Base-by-base conservation (phyloP, 2,113 vertebrate genomes). In the Corythoichthys haematopterus region DNA sequence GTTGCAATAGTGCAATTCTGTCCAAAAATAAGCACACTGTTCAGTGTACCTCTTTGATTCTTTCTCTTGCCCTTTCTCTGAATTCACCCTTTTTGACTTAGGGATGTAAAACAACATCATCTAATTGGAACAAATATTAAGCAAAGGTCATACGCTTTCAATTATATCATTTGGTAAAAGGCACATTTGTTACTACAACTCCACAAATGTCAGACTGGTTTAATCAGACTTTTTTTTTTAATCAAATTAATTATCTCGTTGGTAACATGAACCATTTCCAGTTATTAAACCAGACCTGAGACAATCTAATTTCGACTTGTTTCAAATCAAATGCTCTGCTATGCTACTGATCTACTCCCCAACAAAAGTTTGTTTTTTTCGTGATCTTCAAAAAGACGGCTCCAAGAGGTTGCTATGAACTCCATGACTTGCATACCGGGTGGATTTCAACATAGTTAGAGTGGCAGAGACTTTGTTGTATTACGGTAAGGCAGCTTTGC, bases 271-370 rank as follows among this genome's bases (percentile, higher is more conserved):
- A 55, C 28, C n/a, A 10, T 55, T 9, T 55, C 20, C 16, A 52
- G 15, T 52, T 20, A n/a, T 53, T 38, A 51, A 36, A 14, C 11
- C 33, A 62, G 37, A 2, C n/a, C 35, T 37, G 13, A 40, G 14
- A 60, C 20, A 2, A 48, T 68, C 55, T 35, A 46, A 37, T 47
- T 28, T 47, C 64, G 57, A 62, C n/a, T 2, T 62, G 28, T 43
- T 56, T 56, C 11, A 71, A 43, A 74, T 74, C 12, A 66, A 71
- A 71, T 35, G 9, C 16, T 40, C 33, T 51, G 53, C 48, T 33
- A n/a, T 46, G 50, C 28, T 71, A 69, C 48, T 57, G 63, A 77
- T 70, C 51, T 64, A 14, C 36, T 7, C 11, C 33, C 10, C 16
- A 36, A 46, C 20, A 43, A 8, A 52, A 37, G 20, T 28, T 1